Evolutionary conservation across 2,888 invertebrate genomes (phyloP), one percentile per base, ranked within the genome.

Genomic region (Eustalomyia histrio): DNA sequence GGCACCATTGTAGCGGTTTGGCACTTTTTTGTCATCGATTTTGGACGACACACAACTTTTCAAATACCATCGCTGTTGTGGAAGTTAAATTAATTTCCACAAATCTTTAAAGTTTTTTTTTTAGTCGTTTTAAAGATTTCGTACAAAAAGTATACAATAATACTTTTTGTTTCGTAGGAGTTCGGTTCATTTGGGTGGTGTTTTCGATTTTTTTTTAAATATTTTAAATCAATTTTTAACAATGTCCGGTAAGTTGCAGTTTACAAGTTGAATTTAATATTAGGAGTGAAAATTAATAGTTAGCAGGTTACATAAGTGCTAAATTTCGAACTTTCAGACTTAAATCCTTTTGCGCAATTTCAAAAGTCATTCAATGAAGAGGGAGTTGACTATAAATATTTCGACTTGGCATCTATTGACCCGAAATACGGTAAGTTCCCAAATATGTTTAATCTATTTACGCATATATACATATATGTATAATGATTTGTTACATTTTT

Each of bases 391-490:
- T 97, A 93, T 90, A 93, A 94, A 78, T 99, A 95, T 89, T 99
- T 93, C 90, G 96, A 97, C 89, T 87, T 98, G 60, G 89, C 93
- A 5, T 91, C 92, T 12, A 92, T 98, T 47, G 95, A 96, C 79
- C 90, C 92, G 43, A 93, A 96, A 91, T 97, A 97, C 92, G 95
- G 97, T 98, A 92, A 94, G 84, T 76, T 29, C 29, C 29, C 29
- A 39, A 39, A 2, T 12, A 39, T 39, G 4, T 0, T n/a, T 29
- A 18, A 21, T 17, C 18, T n/a, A 24, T 12, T 17, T 29, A 16
- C 35, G 53, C 21, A n/a, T n/a, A n/a, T n/a, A n/a, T n/a, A n/a
- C n/a, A n/a, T n/a, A n/a, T n/a, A n/a, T n/a, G n/a, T n/a, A n/a
- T n/a, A n/a, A n/a, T n/a, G n/a, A n/a, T n/a, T n/a, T n/a, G 18